These are phyloP conservation scores for Rhizomys pruinosus DNA, from an alignment of 2,113 vertebrate species.

Conservation along the genomic window DNA sequence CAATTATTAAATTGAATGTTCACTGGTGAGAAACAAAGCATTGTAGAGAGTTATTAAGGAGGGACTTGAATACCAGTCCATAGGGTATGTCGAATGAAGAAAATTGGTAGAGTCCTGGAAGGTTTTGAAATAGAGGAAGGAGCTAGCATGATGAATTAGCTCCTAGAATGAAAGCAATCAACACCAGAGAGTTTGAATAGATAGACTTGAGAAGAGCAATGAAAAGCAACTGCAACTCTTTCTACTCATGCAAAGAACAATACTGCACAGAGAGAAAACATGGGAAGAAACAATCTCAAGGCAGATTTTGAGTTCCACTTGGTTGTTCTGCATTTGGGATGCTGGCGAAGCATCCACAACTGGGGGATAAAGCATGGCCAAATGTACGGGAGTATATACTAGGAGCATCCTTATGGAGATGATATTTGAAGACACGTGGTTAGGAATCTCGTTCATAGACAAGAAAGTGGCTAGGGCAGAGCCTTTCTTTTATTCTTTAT, in stretches of 20 bases:
- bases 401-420: too few species aligned
- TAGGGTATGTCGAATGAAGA: not conserved
- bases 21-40: not conserved
- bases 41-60: not conserved
- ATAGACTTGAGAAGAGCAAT: not conserved
- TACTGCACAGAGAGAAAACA: too few species aligned
- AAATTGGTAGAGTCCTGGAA: not conserved
- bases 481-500: not conserved
- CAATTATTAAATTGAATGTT: not conserved
- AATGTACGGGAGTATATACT: too few species aligned
- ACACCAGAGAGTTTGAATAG: not conserved
- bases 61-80: slow-evolving; percentile 6
- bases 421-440: not conserved
- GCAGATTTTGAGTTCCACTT: too few species aligned
- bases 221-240: not conserved
- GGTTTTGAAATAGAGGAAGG: not conserved
- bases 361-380: too few species aligned
- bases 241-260: too few species aligned
- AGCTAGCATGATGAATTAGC: not conserved
- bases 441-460: too few species aligned
- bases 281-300: too few species aligned
- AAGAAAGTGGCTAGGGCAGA: not conserved
- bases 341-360: too few species aligned
- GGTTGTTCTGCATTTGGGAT: too few species aligned
- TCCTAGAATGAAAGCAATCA: not conserved